phyloP scores from a whole-genome alignment of 30 jellyfish, hydroid and myxozoan species.

The Phacellophora camtschatica region DNA sequence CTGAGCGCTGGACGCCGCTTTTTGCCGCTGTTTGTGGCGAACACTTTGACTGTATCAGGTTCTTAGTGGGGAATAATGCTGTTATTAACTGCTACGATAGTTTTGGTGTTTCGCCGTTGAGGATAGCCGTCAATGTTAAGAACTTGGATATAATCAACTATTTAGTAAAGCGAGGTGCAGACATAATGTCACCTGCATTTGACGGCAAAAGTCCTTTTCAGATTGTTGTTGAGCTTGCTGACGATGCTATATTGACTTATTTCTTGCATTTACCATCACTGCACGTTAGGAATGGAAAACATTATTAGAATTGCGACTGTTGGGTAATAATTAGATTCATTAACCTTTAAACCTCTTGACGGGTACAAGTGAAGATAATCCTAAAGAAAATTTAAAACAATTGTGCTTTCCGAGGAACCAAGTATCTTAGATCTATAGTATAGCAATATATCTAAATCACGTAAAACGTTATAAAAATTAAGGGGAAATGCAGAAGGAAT shows the following conservation, averaged over 20 bases:
- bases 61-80: conserved; percentile 14
- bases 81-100: conserved; percentile 26
- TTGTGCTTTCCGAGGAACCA: too few relatives aligned
- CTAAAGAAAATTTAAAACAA: too few relatives aligned
- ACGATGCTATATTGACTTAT: conserved; percentile 44
- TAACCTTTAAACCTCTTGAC: too few relatives aligned
- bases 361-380: too few relatives aligned
- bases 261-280: conserved; percentile 54
- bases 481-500: too few relatives aligned
- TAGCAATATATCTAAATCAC: too few relatives aligned
- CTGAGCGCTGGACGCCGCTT: conserved; percentile 79
- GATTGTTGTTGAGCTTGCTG: conserved; percentile 55
- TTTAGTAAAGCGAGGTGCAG: conserved; percentile 65
- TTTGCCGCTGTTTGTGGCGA: conserved; percentile 84
- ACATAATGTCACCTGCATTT: conserved; percentile 45
- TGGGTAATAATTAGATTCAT: too few relatives aligned
- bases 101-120: conserved; percentile 56
- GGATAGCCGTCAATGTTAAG: conserved; percentile 56
- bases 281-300: not conserved
- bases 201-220: conserved; percentile 72
- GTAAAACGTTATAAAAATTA: too few relatives aligned
- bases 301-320: too few relatives aligned
- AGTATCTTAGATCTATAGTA: too few relatives aligned
- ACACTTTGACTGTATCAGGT: conserved; percentile 33
- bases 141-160: conserved; percentile 27